Conservation (phyloP, 2,888 invertebrate species). For the Thumatha senex region DNA sequence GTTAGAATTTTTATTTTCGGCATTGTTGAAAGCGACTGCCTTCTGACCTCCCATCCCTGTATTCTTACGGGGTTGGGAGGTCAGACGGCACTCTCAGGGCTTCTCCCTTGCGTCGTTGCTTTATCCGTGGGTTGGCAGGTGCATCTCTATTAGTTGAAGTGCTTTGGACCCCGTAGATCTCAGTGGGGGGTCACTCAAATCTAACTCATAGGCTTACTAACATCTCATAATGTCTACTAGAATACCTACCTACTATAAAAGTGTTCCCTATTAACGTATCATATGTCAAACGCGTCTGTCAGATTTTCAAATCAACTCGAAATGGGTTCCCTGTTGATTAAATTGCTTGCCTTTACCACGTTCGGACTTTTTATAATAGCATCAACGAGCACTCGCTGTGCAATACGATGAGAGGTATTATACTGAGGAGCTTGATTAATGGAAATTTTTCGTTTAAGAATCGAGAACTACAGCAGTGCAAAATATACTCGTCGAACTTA, state of each 20-base stretch:
- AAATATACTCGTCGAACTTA: no score
- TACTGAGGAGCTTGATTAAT: neutral
- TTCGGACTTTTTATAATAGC: slow-evolving; percentile 11
- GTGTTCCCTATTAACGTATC: neutral
- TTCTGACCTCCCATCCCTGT: no score
- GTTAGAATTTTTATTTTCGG: no score
- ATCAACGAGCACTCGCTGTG: neutral
- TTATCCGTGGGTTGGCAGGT: no score
- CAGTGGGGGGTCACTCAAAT: no score
- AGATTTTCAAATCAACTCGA: slow-evolving; percentile 9
- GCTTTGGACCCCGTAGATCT: neutral
- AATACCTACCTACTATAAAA: neutral
- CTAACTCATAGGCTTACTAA: neutral
- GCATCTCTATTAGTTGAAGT: no score
- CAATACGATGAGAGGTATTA: slow-evolving; percentile 5
- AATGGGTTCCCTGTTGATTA: slow-evolving; percentile 10
- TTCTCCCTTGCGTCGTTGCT: no score
- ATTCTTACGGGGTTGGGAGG: no score
- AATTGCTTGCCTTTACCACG: slow-evolving; percentile 8
- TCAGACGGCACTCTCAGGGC: no score
- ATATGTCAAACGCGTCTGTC: neutral
- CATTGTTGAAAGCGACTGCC: no score
- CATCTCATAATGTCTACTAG: neutral
- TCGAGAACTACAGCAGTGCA: neutral
- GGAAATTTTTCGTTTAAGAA: neutral